phyloP scores from a whole-genome alignment of 2,797 vertebrate species.

The Tangara arthus region DNA sequence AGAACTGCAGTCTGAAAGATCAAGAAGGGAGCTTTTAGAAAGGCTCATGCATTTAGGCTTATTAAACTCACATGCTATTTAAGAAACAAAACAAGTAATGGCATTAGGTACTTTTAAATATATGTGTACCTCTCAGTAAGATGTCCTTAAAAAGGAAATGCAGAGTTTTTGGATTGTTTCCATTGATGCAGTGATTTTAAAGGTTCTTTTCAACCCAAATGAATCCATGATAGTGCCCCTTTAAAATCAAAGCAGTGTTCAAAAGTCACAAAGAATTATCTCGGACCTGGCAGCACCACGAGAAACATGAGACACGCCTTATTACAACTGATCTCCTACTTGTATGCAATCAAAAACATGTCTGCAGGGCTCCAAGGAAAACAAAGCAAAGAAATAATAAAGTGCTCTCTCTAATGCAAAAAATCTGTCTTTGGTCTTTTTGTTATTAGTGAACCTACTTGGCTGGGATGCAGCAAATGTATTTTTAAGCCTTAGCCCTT shows the following conservation, averaged over 20 bases:
- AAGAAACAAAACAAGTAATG: not conserved
- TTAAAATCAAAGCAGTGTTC: not conserved
- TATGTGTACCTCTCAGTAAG: not conserved
- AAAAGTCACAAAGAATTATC: not conserved
- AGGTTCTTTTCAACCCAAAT: not conserved
- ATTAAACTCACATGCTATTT: not conserved
- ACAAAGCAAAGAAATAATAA: conserved; percentile 52
- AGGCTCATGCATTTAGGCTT: not conserved
- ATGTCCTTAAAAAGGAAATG: not conserved
- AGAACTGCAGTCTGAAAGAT: not conserved
- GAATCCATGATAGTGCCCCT: not conserved
- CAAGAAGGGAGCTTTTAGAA: not conserved
- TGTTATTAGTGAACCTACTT: not conserved
- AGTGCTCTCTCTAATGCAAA: conserved; percentile 17
- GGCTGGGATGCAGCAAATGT: not conserved
- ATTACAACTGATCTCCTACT: conserved; percentile 12
- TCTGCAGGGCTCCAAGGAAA: conserved; percentile 23
- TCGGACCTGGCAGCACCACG: not conserved
- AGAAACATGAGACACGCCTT: not conserved
- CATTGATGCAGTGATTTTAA: not conserved
- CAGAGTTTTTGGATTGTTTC: not conserved
- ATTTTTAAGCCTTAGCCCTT: not conserved
- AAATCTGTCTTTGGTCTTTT: not conserved
- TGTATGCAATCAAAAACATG: not conserved
- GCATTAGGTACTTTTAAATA: not conserved